Evolutionary conservation across 2,113 vertebrate species (phyloP), one percentile per base, ranked within the genome.

Genomic region (Oxygymnocypris stewartii): DNA sequence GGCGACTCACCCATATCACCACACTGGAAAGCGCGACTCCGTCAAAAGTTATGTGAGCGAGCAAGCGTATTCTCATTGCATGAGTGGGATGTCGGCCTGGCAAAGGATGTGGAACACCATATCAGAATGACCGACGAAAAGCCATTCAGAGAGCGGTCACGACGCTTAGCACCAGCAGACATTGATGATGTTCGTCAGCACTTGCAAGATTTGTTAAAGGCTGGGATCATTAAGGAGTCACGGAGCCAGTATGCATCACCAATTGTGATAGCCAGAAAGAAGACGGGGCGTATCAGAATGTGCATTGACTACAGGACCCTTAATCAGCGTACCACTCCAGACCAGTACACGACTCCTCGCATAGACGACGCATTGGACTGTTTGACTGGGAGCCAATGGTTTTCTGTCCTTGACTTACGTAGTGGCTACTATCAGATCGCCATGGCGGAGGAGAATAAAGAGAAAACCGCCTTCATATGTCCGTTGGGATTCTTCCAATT

Each of bases 11-110:
- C 90, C 20, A 78, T 87, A 1, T 54, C 75, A 0, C 7, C 37
- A 14, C 69, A 83, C 3, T 90, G 84, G 86, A 90, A 90, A 74
- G 54, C 49, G 8, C 49, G 88, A 79, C 59, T 91, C 4, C 20
- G 13, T 1, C 28, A 49, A 9, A 88, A 87, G 35, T 12, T 85
- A 18, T 57, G 57, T 35, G 1, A 83, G 9, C 57, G 67, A 18
- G 7, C 11, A 16, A 49, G 74, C 28, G 88, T 86, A 23, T 91
- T 91, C 65, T 89, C 78, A 1, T 6, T 88, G 0, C 42, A 87
- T 35, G 87, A 90, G 20, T 87, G 86, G 79, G 87, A 90, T n/a
- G 84, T 89, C 18, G 82, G 88, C 4, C 73, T 86, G 16, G 86
- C 84, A 2, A 67, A 75, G 37, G 85, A 54, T 8, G 75, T 74